Conservation (phyloP, 2,888 invertebrate genomes). For the Tenthredo notha region DNA sequence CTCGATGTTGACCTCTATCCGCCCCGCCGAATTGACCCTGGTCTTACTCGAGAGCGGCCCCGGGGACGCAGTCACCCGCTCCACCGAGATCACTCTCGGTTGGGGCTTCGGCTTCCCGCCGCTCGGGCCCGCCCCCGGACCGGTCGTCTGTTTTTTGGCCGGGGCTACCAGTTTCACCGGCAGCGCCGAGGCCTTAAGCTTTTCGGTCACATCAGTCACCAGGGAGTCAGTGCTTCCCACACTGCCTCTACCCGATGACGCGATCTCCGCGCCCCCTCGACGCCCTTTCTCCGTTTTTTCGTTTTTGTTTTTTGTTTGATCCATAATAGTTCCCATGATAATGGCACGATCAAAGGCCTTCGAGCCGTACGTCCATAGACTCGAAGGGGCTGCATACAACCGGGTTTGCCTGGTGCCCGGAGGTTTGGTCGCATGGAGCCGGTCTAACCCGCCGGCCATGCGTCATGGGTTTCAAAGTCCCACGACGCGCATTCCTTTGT, state of each 20-base stretch:
- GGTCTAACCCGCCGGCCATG: background rate
- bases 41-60: no score
- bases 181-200: no score
- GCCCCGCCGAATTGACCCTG: no score
- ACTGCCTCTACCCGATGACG: background rate
- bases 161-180: no score
- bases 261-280: background rate
- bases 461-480: background rate
- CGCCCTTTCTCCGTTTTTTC: conserved; percentile 1
- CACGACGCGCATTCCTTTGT: background rate
- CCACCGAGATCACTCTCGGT: no score
- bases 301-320: conserved; percentile 10
- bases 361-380: conserved; percentile 10
- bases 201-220: background rate
- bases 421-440: background rate
- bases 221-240: background rate
- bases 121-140: no score
- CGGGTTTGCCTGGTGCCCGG: background rate
- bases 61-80: no score
- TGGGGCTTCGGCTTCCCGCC: no score
- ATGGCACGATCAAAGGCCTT: conserved; percentile 33
- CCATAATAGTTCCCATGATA: background rate
- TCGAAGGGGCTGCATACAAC: background rate
- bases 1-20: no score
- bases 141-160: no score